Evolutionary conservation across 2,113 vertebrate species (phyloP), one percentile per base, ranked within the genome.

Genomic region (Ctenodactylus gundi): DNA sequence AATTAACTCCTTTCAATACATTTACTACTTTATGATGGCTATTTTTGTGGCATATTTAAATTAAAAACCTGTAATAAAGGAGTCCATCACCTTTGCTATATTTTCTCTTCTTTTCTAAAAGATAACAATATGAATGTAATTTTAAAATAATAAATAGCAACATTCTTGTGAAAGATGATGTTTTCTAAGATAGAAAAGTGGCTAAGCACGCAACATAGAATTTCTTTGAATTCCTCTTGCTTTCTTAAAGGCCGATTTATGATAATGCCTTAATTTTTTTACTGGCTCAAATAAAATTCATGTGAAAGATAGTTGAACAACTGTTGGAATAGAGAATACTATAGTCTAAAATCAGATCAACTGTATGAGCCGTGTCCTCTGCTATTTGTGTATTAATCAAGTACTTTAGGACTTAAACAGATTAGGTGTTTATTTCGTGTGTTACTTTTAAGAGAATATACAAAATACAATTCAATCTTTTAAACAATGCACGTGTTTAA

Each of bases 221-320:
- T 67, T 75, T 78, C 90, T 55, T 9, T 80, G 18, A 70, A 83
- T 67, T 86, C 14, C 20, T 78, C 4, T 39, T 49, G 13, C 41
- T 88, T 68, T 86, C 39, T 70, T 36, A n/a, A 91, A 86, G 51
- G 41, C 21, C 83, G 36, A 65, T 89, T 85, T 75, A 87, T 68
- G n/a, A 77, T 46, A 13, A 82, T 49, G 11, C 39, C 27, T 23
- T 87, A 46, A 53, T n/a, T 60, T 76, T 53, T 90, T 88, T n/a
- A 65, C 49, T 89, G 18, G 1, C 46, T 93, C 27, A 39, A 15
- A 91, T 25, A 4, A 77, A 83, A 94, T 87, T 86, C 6, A 4
- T 86, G 18, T 53, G 17, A 49, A 86, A 34, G 13, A 53, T 12
- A 58, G 1, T 17, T 25, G 34, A 68, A n/a, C 1, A 78, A 2